Conservation (phyloP, 64 coral and sea anemone genomes). For the Pocillopora verrucosa region DNA sequence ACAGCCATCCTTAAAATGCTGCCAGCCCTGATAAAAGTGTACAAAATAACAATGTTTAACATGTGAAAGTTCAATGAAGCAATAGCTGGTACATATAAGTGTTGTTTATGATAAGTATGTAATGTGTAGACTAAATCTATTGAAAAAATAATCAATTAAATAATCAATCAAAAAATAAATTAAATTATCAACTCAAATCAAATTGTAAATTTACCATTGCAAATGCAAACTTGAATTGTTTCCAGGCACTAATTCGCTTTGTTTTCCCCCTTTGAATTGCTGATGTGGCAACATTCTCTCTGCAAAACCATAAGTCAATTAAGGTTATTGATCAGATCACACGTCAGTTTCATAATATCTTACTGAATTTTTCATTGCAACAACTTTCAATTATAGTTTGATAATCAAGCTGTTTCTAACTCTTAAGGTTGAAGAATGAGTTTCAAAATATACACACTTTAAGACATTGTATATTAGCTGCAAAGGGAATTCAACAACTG, state of each 20-base stretch:
- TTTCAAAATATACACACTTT: no score
- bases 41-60: background rate
- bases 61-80: background rate
- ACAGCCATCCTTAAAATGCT: constrained; percentile 73
- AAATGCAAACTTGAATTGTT: constrained; percentile 70
- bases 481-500: no score
- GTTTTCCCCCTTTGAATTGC: constrained; percentile 17
- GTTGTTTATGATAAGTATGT: no score
- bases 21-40: constrained; percentile 64
- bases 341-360: no score
- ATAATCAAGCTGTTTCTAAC: no score
- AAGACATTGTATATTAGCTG: no score
- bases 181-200: background rate
- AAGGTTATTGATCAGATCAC: no score
- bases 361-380: no score
- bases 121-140: no score
- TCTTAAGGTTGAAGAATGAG: no score
- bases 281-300: constrained; percentile 43
- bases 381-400: no score
- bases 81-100: no score
- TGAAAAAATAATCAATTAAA: background rate
- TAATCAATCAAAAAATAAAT: background rate
- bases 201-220: constrained; percentile 69
- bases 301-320: background rate
- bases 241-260: constrained; percentile 80